A percentile compares a stretch with the other conserved stretches of the same genome.
phyloP scores from a whole-genome alignment of 2,113 vertebrate genomes.

The Equus przewalskii region DNA sequence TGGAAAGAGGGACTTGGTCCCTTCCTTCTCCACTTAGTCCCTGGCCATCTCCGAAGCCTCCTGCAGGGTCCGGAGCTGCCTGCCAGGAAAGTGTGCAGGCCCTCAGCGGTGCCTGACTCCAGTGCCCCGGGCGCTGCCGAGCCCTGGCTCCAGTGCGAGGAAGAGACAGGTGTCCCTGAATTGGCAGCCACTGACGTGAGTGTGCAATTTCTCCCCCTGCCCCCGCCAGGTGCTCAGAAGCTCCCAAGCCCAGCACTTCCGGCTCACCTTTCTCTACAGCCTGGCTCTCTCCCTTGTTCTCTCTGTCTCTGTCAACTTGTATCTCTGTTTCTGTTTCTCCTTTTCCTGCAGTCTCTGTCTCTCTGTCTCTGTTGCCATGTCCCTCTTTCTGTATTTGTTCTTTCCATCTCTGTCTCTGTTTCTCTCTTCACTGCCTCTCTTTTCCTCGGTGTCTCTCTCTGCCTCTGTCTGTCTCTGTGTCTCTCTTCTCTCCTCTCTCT shows the following conservation, averaged over 20 bases:
- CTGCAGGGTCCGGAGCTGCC: slow-evolving; percentile 74
- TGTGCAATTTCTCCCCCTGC: not conserved
- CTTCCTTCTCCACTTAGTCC: slow-evolving; percentile 46
- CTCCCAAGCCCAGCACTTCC: not conserved
- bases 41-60: slow-evolving; percentile 76
- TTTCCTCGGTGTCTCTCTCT: not conserved
- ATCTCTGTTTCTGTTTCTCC: not conserved
- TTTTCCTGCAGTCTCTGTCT: not conserved
- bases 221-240: too few species aligned
- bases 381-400: not conserved
- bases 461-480: not conserved
- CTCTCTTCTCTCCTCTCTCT: slow-evolving; percentile 22
- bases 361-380: not conserved
- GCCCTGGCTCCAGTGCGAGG: not conserved
- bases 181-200: slow-evolving; percentile 88
- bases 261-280: not conserved
- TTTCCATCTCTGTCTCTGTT: not conserved
- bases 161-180: slow-evolving; percentile 80
- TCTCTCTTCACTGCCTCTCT: not conserved
- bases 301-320: not conserved
- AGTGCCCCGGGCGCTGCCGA: not conserved
- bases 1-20: not conserved
- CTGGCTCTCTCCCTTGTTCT: not conserved
- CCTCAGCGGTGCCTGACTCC: slow-evolving; percentile 34
- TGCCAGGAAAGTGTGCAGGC: slow-evolving; percentile 31